A percentile compares a stretch with the other conserved stretches of the same genome.
phyloP scores from a whole-genome alignment of 2,797 vertebrate genomes.

The Denticeps clupeoides region DNA sequence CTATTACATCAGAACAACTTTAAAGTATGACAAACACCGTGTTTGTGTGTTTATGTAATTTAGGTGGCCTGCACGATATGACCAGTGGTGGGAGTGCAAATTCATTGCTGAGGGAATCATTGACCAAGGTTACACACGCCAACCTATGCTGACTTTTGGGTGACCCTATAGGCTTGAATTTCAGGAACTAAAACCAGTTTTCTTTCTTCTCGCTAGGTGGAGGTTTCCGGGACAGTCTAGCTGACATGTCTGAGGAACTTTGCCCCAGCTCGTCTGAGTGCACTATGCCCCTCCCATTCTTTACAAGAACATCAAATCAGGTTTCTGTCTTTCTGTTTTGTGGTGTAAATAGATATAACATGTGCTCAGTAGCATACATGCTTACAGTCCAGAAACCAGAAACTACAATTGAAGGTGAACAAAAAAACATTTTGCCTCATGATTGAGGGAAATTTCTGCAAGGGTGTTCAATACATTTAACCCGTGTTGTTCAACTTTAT shows the following conservation, averaged over 20 bases:
- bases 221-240: constrained; percentile 91
- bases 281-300: constrained; percentile 85
- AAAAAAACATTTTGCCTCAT: too few species aligned
- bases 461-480: too few species aligned
- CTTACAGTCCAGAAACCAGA: too few species aligned
- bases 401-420: too few species aligned
- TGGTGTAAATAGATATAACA: too few species aligned
- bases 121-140: constrained; percentile 71
- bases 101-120: constrained; percentile 98
- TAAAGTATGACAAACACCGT: neutral
- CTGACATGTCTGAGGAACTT: constrained; percentile 96
- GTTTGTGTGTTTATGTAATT: neutral
- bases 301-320: constrained; percentile 88
- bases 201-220: constrained; percentile 53
- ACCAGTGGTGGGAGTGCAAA: constrained; percentile 99
- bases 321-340: constrained; percentile 53
- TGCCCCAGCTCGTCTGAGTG: constrained; percentile 91
- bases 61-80: constrained; percentile 91
- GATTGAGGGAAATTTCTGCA: too few species aligned
- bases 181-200: neutral
- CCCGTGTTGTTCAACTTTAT: too few species aligned
- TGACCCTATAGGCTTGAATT: neutral
- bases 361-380: too few species aligned
- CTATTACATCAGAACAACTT: neutral
- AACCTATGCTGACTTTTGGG: neutral